Percentiles rank a stretch among this genome's conserved stretches.
Evolutionary conservation across 2,888 invertebrate genomes (phyloP).

Genomic region (Vannuccia rotundouncinata): DNA sequence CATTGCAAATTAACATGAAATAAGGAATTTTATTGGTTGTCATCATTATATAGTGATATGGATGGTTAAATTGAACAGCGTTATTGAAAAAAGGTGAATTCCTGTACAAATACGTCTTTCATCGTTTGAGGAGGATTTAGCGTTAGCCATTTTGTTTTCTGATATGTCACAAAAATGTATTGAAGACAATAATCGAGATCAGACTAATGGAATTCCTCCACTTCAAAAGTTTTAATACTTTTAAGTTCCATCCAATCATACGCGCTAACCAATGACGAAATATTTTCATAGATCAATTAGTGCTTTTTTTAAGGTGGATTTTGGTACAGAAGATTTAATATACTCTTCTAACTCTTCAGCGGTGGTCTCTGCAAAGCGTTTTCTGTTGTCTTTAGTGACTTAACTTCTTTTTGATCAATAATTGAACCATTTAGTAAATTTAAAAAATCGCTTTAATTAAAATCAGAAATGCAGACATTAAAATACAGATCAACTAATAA

Average conservation of each 20-base stretch:
- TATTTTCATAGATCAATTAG: conserved; percentile 14
- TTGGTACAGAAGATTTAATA: conserved; percentile 30
- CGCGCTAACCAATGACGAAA: conserved; percentile 12
- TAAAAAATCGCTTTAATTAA: too few species aligned
- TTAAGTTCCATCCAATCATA: conserved; percentile 8
- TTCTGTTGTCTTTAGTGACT: background rate
- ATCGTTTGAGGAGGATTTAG: conserved; percentile 13
- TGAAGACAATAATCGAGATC: conserved; percentile 13
- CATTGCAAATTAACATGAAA: too few species aligned
- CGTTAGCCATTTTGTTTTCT: conserved; percentile 5
- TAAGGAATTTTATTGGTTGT: too few species aligned
- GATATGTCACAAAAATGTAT: background rate
- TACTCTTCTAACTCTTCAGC: conserved; percentile 18
- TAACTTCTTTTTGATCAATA: too few species aligned
- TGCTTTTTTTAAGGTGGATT: conserved; percentile 28
- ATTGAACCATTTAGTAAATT: too few species aligned
- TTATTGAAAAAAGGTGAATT: too few species aligned
- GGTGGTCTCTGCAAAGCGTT: conserved; percentile 17
- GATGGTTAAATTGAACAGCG: too few species aligned
- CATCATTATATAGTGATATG: background rate
- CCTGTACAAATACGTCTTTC: conserved; percentile 13
- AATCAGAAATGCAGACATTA: too few species aligned
- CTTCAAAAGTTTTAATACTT: conserved; percentile 4
- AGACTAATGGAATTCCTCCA: background rate
- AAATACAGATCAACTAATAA: too few species aligned